Evolutionary conservation across 2,113 vertebrate species (phyloP), one percentile per base, ranked within the genome.

Genomic region (Apodemus speciosus): DNA sequence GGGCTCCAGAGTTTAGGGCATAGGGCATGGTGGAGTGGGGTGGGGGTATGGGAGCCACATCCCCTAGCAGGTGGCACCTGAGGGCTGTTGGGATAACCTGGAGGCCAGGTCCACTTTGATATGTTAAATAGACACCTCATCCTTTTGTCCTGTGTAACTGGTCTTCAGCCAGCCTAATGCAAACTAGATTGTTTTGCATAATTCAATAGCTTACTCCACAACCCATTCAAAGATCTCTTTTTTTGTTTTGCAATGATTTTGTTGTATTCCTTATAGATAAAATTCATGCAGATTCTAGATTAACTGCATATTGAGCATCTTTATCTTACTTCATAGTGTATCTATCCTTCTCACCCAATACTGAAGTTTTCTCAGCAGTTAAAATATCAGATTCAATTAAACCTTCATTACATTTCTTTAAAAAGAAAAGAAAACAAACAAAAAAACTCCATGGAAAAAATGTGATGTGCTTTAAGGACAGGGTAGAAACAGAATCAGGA

Each of bases 181-280:
- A 85, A 72, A 56, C 3, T 68, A 69, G 53, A 43, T 90, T 92
- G 75, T 88, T 92, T 73, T 92, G 72, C 81, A 89, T 91, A 53
- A 83, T 77, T 89, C 88, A 72, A 62, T 90, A 93, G 60, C 71
- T 92, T 77, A 95, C 81, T 95, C 72, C 72, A 88, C 53, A 94
- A 69, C 13, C 49, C 35, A 58, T 38, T 86, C 62, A 88, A 71
- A 88, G 88, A 46, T 46, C 60, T 53, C 35, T 53, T 92, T 96
- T 83, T 83, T 86, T 93, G 89, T 77, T 27, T 88, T 92, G 38
- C 88, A 71, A 72, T 95, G 90, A 2, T 90, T 94, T 86, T 90
- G 13, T 80, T 94, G 14, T 88, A 85, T 80, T 95, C 76, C 71
- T 77, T 85, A 66, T 27, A 46, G 40, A 81, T 83, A 27, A 89